Base-by-base conservation (phyloP, 2,113 vertebrate genomes). In the Etheostoma cragini region DNA sequence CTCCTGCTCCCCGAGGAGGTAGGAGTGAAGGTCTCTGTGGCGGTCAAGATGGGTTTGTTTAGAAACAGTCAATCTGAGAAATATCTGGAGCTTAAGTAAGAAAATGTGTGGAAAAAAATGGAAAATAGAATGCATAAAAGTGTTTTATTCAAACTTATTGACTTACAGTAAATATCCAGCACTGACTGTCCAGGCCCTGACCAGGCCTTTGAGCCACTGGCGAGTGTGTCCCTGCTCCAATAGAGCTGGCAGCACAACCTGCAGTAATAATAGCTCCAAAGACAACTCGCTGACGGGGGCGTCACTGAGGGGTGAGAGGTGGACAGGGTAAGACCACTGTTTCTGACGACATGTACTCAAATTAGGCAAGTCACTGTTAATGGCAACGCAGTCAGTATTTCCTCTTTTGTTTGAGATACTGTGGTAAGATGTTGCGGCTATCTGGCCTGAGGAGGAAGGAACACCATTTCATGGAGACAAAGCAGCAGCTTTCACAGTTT, bases 281-380 rank as follows among this genome's bases (percentile, higher is more conserved):
- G 98, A 99, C 86, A 99, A 94, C 92, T 99, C 98, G 67, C 98
- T 99, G 88, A 99, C 98, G 0, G 98, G 98, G 78, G 98, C 98
- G n/a, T 99, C 98, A 80, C 98, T 99, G 86, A 87, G 82, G 35
- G 80, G 87, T 3, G 80, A 57, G 42, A 69, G 24, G 76, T 19
- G 61, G n/a, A 74, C n/a, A 56, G 49, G 26, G 62, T 82, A 45
- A 73, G 61, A 69, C 30, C 30, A 3, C 30, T 42, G 7, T 61
- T 33, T 68, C 42, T 58, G 38, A 16, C 58, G 56, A 5, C 61
- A 45, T 12, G 42, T 30, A 72, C 3, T n/a, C 13, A 75, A n/a
- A 52, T 16, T 16, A 8, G 14, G 57, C 6, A 0, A 49, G 8
- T 62, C 52, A 65, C 45, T 26, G 38, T 46, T 70, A 35, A 24